Base-by-base conservation (phyloP, 2,113 vertebrate species). In the Acrocephalus kingi region DNA sequence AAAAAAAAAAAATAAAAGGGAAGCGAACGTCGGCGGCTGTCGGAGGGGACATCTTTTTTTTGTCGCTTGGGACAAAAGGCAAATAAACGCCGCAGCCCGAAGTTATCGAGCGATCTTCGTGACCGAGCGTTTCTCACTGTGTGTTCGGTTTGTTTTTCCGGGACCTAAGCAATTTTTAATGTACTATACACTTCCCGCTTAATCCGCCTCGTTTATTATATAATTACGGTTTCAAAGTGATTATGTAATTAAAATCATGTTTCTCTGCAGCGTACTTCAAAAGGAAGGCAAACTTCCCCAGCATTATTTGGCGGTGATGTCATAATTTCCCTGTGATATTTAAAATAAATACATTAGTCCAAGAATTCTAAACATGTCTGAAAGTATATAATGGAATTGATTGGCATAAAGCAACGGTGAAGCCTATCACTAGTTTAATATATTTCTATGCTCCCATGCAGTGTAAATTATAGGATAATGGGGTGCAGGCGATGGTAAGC, bases 381-480 rank as follows among this genome's bases (percentile, higher is more conserved):
- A 90, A 90, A 97, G 98, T 96, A 98, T 98, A 98, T 98, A 97
- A 98, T 96, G 89, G 91, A 97, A 97, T 98, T 99, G 99, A 99
- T 98, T 98, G 99, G 98, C 98, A 97, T 97, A 97, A 98, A 98
- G 98, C 97, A 97, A 98, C 94, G 98, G 97, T 97, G 97, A 98
- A 98, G 98, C 97, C 97, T 98, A 98, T 98, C 98, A 97, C 98
- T 97, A 97, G 97, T 98, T 98, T 98, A 98, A 98, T 97, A 97
- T 97, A 97, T 98, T 98, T 98, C 98, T 98, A 97, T 98, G 98
- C 98, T 99, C 98, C 98, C 98, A 99, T 98, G 98, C 99, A 99
- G 99, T 98, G 98, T 99, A 99, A 99, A 99, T 99, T 99, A 99
- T 98, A 98, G 98, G 98, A 99, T 99, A 99, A 99, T 99, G 98